Evolutionary conservation across 2,888 invertebrate species (phyloP).

Genomic region (Horisme vitalbata): DNA sequence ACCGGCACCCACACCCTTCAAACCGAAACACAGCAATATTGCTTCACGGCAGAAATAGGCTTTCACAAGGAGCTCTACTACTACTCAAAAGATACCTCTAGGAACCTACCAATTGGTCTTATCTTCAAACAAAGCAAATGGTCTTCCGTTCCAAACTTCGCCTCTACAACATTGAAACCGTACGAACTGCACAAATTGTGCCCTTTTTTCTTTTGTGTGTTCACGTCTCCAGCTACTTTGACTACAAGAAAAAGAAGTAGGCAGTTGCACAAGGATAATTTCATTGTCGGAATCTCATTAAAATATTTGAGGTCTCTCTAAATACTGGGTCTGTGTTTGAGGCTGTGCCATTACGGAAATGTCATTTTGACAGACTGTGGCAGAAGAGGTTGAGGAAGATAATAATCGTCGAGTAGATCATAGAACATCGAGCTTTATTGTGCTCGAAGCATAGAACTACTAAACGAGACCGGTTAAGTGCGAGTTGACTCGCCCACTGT

Average conservation of each 20-base stretch:
- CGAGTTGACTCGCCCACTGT: too few species aligned
- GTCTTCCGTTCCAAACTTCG: constrained; percentile 57
- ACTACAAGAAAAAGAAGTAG: constrained; percentile 10
- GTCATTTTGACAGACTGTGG: too few species aligned
- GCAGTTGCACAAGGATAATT: constrained; percentile 3
- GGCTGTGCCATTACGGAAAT: not conserved
- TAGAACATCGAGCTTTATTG: too few species aligned
- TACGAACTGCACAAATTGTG: constrained; percentile 41
- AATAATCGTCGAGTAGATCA: too few species aligned
- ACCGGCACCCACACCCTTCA: too few species aligned
- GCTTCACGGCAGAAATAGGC: too few species aligned
- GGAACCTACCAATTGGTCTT: constrained; percentile 46
- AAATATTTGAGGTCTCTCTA: not conserved
- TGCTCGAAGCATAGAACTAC: too few species aligned
- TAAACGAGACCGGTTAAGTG: too few species aligned
- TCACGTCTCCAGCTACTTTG: constrained; percentile 8
- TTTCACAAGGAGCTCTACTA: too few species aligned
- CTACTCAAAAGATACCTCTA: not conserved
- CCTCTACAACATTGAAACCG: constrained; percentile 53
- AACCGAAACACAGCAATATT: too few species aligned
- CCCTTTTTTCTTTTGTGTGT: constrained; percentile 9
- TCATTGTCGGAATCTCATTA: constrained; percentile 10
- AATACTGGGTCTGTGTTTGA: too few species aligned
- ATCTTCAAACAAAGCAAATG: constrained; percentile 60
- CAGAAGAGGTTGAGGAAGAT: too few species aligned